These are phyloP conservation scores for Dendrolimus kikuchii DNA, from an alignment of 1,140 invertebrate species.

Conservation along the genomic window DNA sequence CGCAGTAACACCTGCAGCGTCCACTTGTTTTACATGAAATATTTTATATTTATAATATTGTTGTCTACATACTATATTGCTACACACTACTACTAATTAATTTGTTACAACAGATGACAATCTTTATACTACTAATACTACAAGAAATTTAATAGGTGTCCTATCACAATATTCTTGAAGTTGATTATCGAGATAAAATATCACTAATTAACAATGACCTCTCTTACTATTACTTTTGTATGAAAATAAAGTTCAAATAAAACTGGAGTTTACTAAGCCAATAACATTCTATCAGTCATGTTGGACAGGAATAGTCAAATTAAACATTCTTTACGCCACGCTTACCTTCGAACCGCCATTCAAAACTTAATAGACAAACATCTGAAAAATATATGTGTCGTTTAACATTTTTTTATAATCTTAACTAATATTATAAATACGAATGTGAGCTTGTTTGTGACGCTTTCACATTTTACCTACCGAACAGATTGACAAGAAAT, in stretches of 20 bases:
- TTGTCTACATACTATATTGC: too few species aligned
- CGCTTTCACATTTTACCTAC: too few species aligned
- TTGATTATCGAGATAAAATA: neutral
- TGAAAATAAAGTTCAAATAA: slow-evolving; percentile 6
- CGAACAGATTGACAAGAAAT: too few species aligned
- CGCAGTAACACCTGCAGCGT: slow-evolving; percentile 40
- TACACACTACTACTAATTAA: too few species aligned
- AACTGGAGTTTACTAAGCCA: slow-evolving; percentile 13
- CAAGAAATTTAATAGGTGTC: too few species aligned
- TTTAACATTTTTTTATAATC: slow-evolving; percentile 8
- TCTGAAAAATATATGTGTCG: slow-evolving; percentile 11
- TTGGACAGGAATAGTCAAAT: slow-evolving; percentile 17
- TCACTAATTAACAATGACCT: neutral
- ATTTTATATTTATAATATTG: neutral
- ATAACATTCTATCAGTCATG: slow-evolving; percentile 29
- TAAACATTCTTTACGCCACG: slow-evolving; percentile 1
- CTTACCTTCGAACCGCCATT: slow-evolving; percentile 8
- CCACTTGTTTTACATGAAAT: slow-evolving; percentile 28
- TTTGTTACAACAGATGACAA: too few species aligned
- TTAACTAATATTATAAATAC: too few species aligned
- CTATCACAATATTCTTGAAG: too few species aligned
- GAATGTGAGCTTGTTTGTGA: too few species aligned
- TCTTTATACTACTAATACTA: too few species aligned
- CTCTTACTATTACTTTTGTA: neutral
- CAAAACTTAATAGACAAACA: slow-evolving; percentile 10